Evolutionary conservation across 2,113 vertebrate species (phyloP).

Genomic region (Lampris megalopsis): DNA sequence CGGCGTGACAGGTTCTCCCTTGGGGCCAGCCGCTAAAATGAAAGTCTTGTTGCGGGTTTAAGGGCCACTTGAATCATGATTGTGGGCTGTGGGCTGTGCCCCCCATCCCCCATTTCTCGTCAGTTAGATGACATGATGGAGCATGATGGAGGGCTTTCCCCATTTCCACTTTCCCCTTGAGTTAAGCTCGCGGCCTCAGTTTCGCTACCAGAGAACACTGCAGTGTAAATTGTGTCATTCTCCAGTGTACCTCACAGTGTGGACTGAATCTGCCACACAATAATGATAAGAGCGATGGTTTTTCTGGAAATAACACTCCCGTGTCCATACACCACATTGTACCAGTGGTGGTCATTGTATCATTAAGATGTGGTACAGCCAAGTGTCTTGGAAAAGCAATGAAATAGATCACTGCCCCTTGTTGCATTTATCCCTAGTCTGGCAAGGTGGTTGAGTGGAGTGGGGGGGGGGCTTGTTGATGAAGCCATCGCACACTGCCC

Average conservation of each 20-base stretch:
- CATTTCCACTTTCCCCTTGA: conserved; percentile 12
- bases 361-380: neutral
- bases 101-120: too few relatives aligned
- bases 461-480: conserved; percentile 48
- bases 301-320: neutral
- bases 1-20: conserved; percentile 32
- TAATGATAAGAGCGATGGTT: neutral
- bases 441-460: conserved; percentile 17
- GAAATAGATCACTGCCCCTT: conserved; percentile 10
- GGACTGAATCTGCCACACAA: neutral
- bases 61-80: conserved; percentile 30
- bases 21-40: conserved; percentile 60
- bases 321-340: neutral
- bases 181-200: neutral
- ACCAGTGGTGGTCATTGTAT: neutral
- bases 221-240: neutral
- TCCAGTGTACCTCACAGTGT: neutral
- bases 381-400: neutral
- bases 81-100: conserved; percentile 5
- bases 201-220: conserved; percentile 6
- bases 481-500: conserved; percentile 50
- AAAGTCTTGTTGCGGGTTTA: conserved; percentile 59
- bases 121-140: too few relatives aligned
- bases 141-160: conserved; percentile 60
- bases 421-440: conserved; percentile 4